Evolutionary conservation across 2,797 vertebrate species (phyloP), one percentile per base, ranked within the genome.

Genomic region (Antrozous pallidus): DNA sequence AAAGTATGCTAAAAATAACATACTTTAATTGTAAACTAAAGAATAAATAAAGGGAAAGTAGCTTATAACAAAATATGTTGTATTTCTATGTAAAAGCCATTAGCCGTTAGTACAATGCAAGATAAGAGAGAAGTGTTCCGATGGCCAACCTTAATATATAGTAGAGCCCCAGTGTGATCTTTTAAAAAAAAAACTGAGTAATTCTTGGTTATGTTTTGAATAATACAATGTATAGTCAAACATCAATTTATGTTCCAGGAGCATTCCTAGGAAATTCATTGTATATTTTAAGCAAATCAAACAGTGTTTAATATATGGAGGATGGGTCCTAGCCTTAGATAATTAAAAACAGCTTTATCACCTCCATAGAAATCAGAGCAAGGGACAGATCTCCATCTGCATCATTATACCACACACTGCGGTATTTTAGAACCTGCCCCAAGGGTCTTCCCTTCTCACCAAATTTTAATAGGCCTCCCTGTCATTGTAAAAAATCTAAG

Each of bases 21-120:
- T 54, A 69, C 20, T 90, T 58, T 33, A n/a, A 65, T 16, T 65
- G n/a, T 40, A 84, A 84, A 31, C 61, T 47, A 78, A 93, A 90
- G 49, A 77, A 70, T 79, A 58, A 90, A 54, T 61, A 22, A 85
- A 54, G 70, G 8, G 6, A 86, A 89, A 91, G 54, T n/a, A 77
- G 38, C 47, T 90, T 20, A 73, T 84, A 92, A 56, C 47, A 40
- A 71, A 90, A 31, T 61, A 89, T 78, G 63, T 11, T 38, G 24
- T 70, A 85, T 49, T 78, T 91, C n/a, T 82, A 31, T 86, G 73
- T 47, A 10, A 54, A 93, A 95, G 91, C 78, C 26, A 71, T 83
- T 89, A 42, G 51, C 47, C 24, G 58, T 70, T 58, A 77, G 1
- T 26, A n/a, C 22, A 58, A 2, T 61, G 8, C 22, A 87, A 33